These are phyloP conservation scores for Bucco capensis DNA, from an alignment of 2,113 vertebrate species.

Conservation along the genomic window DNA sequence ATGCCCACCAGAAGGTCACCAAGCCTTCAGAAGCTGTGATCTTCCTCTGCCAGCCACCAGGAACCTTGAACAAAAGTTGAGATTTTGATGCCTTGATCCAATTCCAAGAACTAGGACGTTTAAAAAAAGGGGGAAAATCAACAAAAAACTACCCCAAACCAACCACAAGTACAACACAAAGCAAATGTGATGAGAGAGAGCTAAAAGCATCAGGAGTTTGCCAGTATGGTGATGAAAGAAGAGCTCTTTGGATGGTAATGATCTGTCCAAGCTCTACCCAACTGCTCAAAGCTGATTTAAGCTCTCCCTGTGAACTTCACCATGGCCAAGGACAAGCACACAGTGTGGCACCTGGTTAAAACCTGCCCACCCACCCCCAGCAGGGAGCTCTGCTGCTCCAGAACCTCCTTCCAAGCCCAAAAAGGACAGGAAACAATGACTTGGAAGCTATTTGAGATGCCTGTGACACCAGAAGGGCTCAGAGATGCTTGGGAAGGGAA, in stretches of 20 bases:
- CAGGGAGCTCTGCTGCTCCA: background rate
- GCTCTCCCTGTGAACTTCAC: background rate
- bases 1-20: accelerated
- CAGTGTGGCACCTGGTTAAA: background rate
- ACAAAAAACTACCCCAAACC: background rate
- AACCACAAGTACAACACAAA: background rate
- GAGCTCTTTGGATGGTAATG: constrained; percentile 41
- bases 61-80: background rate
- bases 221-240: constrained; percentile 1
- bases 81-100: background rate
- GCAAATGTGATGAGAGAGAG: constrained; percentile 4
- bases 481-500: background rate
- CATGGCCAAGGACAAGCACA: constrained; percentile 17
- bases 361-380: constrained; percentile 2
- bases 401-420: background rate
- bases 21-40: background rate
- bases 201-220: background rate
- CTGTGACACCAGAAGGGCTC: background rate
- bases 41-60: background rate
- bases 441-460: background rate
- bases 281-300: background rate
- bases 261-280: constrained; percentile 21
- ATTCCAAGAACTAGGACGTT: background rate
- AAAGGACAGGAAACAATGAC: background rate
- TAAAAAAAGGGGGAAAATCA: background rate